These are phyloP conservation scores for Crax fasciolata DNA, from an alignment of 2,797 vertebrate genomes.

Conservation along the genomic window DNA sequence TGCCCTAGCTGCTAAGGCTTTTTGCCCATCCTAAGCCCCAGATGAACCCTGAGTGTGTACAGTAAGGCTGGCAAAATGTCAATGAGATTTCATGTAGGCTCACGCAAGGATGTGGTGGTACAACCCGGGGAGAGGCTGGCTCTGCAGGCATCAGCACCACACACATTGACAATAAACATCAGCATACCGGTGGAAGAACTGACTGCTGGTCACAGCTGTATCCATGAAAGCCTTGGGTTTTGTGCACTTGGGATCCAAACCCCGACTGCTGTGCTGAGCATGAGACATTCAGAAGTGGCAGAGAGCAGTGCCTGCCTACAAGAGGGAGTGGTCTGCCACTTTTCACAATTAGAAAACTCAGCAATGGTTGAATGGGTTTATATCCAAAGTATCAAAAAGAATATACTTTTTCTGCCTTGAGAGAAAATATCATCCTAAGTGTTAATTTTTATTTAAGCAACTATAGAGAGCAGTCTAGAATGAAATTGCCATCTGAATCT, in stretches of 20 bases:
- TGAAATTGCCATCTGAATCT: constrained; percentile 71
- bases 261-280: neutral
- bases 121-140: neutral
- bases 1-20: neutral
- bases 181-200: neutral
- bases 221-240: neutral
- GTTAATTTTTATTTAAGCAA: constrained; percentile 70
- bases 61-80: neutral
- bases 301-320: neutral
- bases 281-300: neutral
- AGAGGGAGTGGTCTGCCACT: neutral
- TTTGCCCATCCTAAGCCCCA: neutral
- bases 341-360: constrained; percentile 43
- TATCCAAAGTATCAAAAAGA: constrained; percentile 42
- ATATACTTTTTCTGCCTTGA: neutral
- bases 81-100: neutral
- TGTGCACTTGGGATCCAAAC: neutral
- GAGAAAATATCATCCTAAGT: constrained; percentile 49
- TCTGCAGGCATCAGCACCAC: neutral
- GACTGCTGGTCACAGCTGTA: neutral
- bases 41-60: neutral
- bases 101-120: fast-evolving
- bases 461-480: constrained; percentile 65
- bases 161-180: neutral
- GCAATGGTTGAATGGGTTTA: constrained; percentile 17